Evolutionary conservation across 2,888 invertebrate species (phyloP), one percentile per base, ranked within the genome.

Genomic region (Teinopalpus imperialis): DNA sequence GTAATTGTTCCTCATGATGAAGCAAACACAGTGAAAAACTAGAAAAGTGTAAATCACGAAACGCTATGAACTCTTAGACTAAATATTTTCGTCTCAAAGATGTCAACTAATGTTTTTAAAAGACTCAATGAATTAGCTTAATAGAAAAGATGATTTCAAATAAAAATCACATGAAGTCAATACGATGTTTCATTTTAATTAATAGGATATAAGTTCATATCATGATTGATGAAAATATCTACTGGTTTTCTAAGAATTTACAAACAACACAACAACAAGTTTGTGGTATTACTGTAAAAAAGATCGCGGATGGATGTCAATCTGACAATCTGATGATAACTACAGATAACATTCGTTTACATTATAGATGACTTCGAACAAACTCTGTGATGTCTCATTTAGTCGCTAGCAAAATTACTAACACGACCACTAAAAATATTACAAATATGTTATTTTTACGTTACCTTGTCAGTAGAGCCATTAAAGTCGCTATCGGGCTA

Each of bases 401-500:
- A 23, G 34, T 41, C 16, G 18, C 46, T 47, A 47, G 46, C 46
- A 49, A 49, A 50, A 40, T 45, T 36, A 49, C 53, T 57, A 60
- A 48, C 53, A 56, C 61, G 65, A 59, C 71, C 77, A 76, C 61
- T 57, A 61, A 57, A 68, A 69, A 60, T 66, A 63, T 67, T 67
- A 64, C 62, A 70, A 41, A 41, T 36, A 40, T 59, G 57, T 68
- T 69, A 57, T 59, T 69, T 67, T 78, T 85, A 85, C 82, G 71
- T 95, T 97, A 97, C 97, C 97, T 97, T 93, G 95, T 94, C 81
- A 96, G 93, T 81, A 96, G 93, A 91, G 95, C 95, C 95, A 97
- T 95, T 92, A 97, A 95, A 90, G 94, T 96, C 93, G 95, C 96
- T 93, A 97, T 94, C 90, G 96, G 96, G 95, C 96, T 96, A 94